These are phyloP conservation scores for Orycteropus afer DNA, from an alignment of 2,113 vertebrate species.

Conservation along the genomic window DNA sequence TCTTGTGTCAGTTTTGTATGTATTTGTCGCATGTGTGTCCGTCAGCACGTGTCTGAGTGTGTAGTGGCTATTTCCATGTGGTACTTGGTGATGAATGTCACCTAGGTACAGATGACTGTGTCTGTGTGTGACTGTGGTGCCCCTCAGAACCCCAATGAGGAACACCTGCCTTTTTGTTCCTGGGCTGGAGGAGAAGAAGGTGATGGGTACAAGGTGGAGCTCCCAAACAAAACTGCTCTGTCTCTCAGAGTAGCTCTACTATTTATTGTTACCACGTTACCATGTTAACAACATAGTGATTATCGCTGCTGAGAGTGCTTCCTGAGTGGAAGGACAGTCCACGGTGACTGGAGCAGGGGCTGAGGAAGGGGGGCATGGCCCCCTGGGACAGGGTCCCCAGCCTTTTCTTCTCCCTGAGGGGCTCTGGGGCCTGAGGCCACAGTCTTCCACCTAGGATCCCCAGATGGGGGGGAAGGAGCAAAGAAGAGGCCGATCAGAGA, in stretches of 20 bases:
- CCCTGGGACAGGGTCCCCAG: neutral
- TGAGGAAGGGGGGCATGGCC: neutral
- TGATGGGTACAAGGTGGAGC: no score
- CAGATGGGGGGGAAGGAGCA: neutral
- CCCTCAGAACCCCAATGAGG: neutral
- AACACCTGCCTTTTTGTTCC: neutral
- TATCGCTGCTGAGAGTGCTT: neutral
- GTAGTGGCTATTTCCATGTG: neutral
- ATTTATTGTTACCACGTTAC: conserved; percentile 43
- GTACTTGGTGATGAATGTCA: neutral
- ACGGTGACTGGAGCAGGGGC: neutral
- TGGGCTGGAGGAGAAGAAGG: neutral
- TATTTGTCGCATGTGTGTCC: neutral
- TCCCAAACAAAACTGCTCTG: neutral
- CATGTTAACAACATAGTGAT: neutral
- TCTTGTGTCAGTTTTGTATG: neutral
- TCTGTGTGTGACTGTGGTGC: neutral
- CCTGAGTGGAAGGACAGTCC: neutral
- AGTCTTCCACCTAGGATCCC: neutral
- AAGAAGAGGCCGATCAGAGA: neutral
- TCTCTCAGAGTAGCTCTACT: neutral
- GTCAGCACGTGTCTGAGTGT: accelerated
- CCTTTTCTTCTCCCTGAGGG: neutral
- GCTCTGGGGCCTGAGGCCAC: neutral
- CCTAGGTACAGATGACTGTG: neutral